Base-by-base conservation (phyloP, 2,888 invertebrate genomes). In the Meghimatium bilineatum region DNA sequence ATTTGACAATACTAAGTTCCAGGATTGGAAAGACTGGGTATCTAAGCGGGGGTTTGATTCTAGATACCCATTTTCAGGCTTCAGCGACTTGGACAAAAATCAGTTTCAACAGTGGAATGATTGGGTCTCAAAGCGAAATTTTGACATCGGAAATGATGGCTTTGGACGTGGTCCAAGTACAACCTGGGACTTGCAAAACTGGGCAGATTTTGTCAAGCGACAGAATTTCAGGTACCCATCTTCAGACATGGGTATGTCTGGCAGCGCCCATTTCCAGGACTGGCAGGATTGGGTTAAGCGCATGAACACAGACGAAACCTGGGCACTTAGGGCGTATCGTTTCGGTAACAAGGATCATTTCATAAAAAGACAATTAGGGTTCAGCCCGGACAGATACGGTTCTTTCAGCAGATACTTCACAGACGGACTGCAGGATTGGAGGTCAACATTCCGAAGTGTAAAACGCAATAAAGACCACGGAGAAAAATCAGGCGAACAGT, bases 371-470 rank as follows among this genome's bases (percentile, higher is more conserved):
- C 85, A 83, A 72, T 66, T 85, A 34, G 76, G 67, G 60, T 78
- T 69, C 63, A 69, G 49, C 0, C 85, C 85, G 20, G 69, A 80
- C 12, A 75, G 52, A 44, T 80, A 49, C n/a, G 80, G 71, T 60
- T 69, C 80, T 1, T 80, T 80, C 38, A 34, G 71, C 14, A 66
- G 80, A 20, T 85, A 83, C 82, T 87, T 86, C 63, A 85, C 86
- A 38, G 83, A 86, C 76, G 87, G 86, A n/a, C 82, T 87, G 3
- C 87, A 87, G 67, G 87, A 87, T 82, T 87, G 87, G 87, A 85
- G 84, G 52, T 83, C 79, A 56, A 85, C 87, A 26, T 86, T 82
- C 71, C 80, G 76, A 63, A 84, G 86, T n/a, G 44, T 60, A 10
- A 85, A 86, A 78, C 72, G 84, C 20, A 52, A 52, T 56, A 66